These are phyloP conservation scores for Zaprionus bogoriensis DNA, from an alignment of 2,888 invertebrate species.

Conservation along the genomic window DNA sequence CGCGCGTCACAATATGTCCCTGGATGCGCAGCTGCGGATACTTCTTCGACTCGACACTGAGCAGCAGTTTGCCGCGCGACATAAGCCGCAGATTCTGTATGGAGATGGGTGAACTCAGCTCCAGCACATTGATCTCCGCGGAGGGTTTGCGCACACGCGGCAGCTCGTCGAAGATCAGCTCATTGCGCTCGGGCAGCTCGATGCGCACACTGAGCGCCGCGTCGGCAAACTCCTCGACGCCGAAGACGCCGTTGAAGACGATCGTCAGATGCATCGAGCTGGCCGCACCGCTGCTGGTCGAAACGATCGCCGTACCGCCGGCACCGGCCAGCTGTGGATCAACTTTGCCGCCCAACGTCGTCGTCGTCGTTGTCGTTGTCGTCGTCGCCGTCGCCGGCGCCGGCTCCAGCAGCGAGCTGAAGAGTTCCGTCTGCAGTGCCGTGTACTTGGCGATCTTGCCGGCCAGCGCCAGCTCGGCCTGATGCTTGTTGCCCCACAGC, in stretches of 20 bases:
- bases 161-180: slow-evolving; percentile 88
- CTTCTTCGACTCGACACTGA: slow-evolving; percentile 88
- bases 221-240: slow-evolving; percentile 86
- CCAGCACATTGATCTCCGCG: slow-evolving; percentile 89
- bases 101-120: slow-evolving; percentile 90
- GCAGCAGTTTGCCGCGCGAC: slow-evolving; percentile 89
- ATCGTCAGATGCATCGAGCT: slow-evolving; percentile 92
- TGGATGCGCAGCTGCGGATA: slow-evolving; percentile 87
- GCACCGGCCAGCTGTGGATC: slow-evolving; percentile 86
- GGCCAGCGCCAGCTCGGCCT: slow-evolving; percentile 88
- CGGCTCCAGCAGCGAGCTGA: slow-evolving; percentile 89
- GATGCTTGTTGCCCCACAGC: slow-evolving; percentile 89
- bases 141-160: slow-evolving; percentile 89
- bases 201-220: slow-evolving; percentile 88
- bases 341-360: slow-evolving; percentile 84
- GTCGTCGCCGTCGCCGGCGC: slow-evolving; percentile 70
- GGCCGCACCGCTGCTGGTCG: slow-evolving; percentile 90
- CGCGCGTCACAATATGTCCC: slow-evolving; percentile 89
- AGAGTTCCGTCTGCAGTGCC: slow-evolving; percentile 91
- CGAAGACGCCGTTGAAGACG: slow-evolving; percentile 92
- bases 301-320: slow-evolving; percentile 93
- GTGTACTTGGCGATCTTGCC: slow-evolving; percentile 90
- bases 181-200: slow-evolving; percentile 88
- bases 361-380: too few relatives aligned
- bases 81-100: slow-evolving; percentile 89